Evolutionary conservation across 1,140 invertebrate species (phyloP), one percentile per base, ranked within the genome.

Genomic region (Drosophila elegans): DNA sequence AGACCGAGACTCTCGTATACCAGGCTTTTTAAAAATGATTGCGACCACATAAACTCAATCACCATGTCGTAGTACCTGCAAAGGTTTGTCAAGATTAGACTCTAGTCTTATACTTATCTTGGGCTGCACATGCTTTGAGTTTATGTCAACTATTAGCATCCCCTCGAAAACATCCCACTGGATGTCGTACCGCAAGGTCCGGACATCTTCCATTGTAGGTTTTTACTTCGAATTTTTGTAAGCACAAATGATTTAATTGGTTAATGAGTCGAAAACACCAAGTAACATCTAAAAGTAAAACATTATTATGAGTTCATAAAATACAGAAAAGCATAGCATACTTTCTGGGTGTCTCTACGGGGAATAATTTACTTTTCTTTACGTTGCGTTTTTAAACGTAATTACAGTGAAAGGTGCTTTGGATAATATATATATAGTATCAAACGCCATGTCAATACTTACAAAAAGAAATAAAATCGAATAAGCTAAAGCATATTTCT

Each of bases 11-110:
- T 86, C 39, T 77, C 67, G 6, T 42, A 88, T 0, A 88, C 72
- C 1, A 77, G 27, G 16, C 66, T 88, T 13, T 66, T 45, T 5
- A 73, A 3, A n/a, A 88, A 88, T 0, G 75, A 76, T 3, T 79
- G n/a, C 1, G 49, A 27, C 83, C 83, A 88, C 83, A 88, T 88
- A 12, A 88, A 88, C 9, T 89, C 84, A 0, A 80, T 80, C 12
- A 82, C 80, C 48, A 56, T 29, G 16, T 59, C 38, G 39, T 80
- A 88, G 45, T 88, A 66, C 53, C 83, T 88, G 10, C 13, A 32
- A 13, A 1, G 13, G 12, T 11, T 7, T 2, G 9, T 0, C 21
- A 25, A 16, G 10, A 0, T n/a, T 38, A 55, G 16, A n/a, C 6
- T 38, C 2, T 42, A 1, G 29, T 3, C 11, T 57, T n/a, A 3